Conservation (phyloP, 2,888 invertebrate genomes). For the Tanytarsus gracilentus region DNA sequence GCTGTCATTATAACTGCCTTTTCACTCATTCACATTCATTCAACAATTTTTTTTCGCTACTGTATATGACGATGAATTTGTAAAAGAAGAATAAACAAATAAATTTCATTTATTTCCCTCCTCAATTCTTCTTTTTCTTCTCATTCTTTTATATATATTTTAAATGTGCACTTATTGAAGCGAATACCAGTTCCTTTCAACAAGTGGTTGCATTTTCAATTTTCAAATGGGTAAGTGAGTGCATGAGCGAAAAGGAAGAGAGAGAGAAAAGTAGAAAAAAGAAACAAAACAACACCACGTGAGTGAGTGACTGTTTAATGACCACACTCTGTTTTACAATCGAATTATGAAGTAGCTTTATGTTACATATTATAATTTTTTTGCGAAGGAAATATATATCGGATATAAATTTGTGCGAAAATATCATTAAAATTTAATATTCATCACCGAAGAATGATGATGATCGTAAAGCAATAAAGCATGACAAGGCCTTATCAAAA, state of each 20-base stretch:
- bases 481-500: too few relatives aligned
- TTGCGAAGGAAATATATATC: too few relatives aligned
- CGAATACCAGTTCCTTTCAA: conserved; percentile 18
- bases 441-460: too few relatives aligned
- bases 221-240: conserved; percentile 15
- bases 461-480: too few relatives aligned
- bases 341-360: too few relatives aligned
- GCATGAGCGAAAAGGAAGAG: too few relatives aligned
- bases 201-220: conserved; percentile 28
- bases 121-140: too few relatives aligned
- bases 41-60: background rate
- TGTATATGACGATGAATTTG: background rate
- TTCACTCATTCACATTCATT: conserved; percentile 4
- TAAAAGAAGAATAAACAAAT: background rate
- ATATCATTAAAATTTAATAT: too few relatives aligned
- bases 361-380: too few relatives aligned
- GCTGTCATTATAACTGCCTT: background rate
- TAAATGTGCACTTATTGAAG: conserved; percentile 7
- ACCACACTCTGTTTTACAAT: too few relatives aligned
- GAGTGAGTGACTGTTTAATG: background rate
- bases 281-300: conserved; percentile 8
- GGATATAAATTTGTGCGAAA: too few relatives aligned
- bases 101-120: background rate
- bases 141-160: conserved; percentile 7
- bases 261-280: too few relatives aligned